Evolutionary conservation across 2,888 invertebrate species (phyloP).

Genomic region (Ligdia adustata): DNA sequence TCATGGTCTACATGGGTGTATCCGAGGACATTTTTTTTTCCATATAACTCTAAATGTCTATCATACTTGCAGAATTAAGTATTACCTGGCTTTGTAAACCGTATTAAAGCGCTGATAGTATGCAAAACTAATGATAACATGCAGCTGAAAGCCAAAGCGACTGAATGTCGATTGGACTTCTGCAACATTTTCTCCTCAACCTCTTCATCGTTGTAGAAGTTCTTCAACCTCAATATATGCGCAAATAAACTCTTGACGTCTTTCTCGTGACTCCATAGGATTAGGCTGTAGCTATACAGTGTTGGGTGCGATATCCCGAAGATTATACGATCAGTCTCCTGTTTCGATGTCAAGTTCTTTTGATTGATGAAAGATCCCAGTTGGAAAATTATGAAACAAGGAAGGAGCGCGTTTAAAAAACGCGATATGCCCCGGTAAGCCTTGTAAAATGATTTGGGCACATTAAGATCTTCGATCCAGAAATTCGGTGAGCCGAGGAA

Average conservation of each 20-base stretch:
- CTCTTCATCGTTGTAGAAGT: conserved; percentile 21
- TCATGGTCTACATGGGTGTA: too few species aligned
- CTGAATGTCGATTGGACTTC: conserved; percentile 16
- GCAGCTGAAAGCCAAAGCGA: conserved; percentile 18
- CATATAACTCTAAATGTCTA: too few species aligned
- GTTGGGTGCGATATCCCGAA: conserved; percentile 25
- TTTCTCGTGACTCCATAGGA: conserved; percentile 10
- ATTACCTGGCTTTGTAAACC: conserved; percentile 23
- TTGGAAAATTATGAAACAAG: conserved; percentile 20
- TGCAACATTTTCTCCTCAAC: conserved; percentile 22
- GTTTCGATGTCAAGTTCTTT: conserved; percentile 23
- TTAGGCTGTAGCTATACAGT: conserved; percentile 10
- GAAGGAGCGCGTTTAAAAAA: conserved; percentile 1
- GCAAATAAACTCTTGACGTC: conserved; percentile 17
- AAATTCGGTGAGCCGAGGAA: conserved; percentile 30
- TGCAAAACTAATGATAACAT: conserved; percentile 13
- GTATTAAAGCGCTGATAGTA: conserved; percentile 16
- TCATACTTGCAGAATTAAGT: background rate
- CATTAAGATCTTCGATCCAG: conserved; percentile 22
- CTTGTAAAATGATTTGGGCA: conserved; percentile 17
- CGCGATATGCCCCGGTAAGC: conserved; percentile 9
- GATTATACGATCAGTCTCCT: conserved; percentile 25
- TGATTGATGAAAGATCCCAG: conserved; percentile 26
- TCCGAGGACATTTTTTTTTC: too few species aligned
- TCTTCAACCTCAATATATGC: conserved; percentile 15